These are phyloP conservation scores for Dynastes grantii DNA, from an alignment of 2,888 invertebrate species.

Conservation along the genomic window DNA sequence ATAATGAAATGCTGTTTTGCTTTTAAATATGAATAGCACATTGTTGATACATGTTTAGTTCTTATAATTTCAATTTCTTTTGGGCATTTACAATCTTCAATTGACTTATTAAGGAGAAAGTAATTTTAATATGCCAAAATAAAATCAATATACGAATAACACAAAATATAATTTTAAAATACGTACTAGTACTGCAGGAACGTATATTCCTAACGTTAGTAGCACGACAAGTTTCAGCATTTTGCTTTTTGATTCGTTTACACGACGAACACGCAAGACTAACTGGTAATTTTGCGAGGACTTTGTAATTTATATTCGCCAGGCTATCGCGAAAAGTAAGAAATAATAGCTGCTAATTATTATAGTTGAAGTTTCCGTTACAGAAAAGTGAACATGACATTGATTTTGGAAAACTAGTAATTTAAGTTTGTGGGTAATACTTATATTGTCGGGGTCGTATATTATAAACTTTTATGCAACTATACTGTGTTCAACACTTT, in stretches of 20 bases:
- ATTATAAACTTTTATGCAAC: slow-evolving; percentile 8
- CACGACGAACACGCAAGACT: background rate
- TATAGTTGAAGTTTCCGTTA: slow-evolving; percentile 35
- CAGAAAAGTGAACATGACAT: slow-evolving; percentile 40
- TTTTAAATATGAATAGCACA: no score
- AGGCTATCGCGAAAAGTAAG: background rate
- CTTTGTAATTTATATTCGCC: slow-evolving; percentile 10
- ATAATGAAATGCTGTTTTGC: no score
- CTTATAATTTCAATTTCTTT: background rate
- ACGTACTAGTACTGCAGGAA: slow-evolving; percentile 24
- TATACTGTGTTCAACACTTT: background rate
- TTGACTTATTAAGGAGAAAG: no score
- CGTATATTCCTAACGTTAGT: slow-evolving; percentile 16
- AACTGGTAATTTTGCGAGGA: slow-evolving; percentile 15
- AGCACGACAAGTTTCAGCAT: slow-evolving; percentile 14
- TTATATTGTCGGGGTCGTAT: background rate
- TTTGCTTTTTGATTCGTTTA: background rate
- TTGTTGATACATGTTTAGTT: no score
- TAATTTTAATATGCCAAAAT: no score
- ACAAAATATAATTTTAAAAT: background rate
- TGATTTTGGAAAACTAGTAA: slow-evolving; percentile 31
- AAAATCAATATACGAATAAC: no score
- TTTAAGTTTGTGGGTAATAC: slow-evolving; percentile 14
- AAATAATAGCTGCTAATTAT: slow-evolving; percentile 20
- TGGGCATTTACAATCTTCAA: no score